A percentile compares a stretch with the other conserved stretches of the same genome.
Evolutionary conservation across 2,797 vertebrate species (phyloP).

Genomic region (Gadopsis marmoratus): DNA sequence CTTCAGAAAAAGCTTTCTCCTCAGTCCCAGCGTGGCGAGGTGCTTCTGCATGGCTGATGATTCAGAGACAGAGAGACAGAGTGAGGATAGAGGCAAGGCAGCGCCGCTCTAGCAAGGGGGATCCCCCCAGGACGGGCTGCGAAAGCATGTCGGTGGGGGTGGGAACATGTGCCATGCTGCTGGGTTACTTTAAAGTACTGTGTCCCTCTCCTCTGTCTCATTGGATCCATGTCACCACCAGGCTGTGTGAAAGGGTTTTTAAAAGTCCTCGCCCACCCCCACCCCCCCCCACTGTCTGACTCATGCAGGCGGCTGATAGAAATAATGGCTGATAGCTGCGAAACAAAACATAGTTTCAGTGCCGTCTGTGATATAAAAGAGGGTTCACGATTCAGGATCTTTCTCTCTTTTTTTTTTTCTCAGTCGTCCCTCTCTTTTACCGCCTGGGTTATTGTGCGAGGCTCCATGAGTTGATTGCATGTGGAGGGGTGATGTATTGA

Average conservation of each 20-base stretch:
- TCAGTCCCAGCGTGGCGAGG: slow-evolving; percentile 88
- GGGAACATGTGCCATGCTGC: slow-evolving; percentile 91
- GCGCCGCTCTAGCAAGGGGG: slow-evolving; percentile 83
- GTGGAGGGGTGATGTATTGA: slow-evolving; percentile 81
- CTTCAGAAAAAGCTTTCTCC: slow-evolving; percentile 91
- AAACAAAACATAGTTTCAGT: slow-evolving; percentile 77
- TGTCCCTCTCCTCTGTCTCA: slow-evolving; percentile 94
- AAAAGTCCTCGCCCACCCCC: slow-evolving; percentile 69
- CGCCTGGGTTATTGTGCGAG: slow-evolving; percentile 70
- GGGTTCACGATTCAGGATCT: slow-evolving; percentile 60
- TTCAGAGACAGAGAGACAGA: slow-evolving; percentile 86
- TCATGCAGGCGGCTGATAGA: slow-evolving; percentile 84
- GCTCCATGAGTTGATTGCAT: slow-evolving; percentile 77
- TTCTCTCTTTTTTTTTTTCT: slow-evolving; percentile 1
- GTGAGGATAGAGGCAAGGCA: slow-evolving; percentile 79
- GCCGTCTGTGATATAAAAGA: slow-evolving; percentile 67
- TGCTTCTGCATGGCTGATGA: slow-evolving; percentile 95
- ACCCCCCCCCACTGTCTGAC: slow-evolving; percentile 72
- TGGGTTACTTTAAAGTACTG: slow-evolving; percentile 92
- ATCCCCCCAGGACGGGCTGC: slow-evolving; percentile 89
- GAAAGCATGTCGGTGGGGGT: slow-evolving; percentile 87
- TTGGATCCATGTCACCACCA: slow-evolving; percentile 97
- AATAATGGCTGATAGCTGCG: slow-evolving; percentile 85
- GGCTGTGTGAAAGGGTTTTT: slow-evolving; percentile 91
- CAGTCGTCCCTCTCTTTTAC: slow-evolving; percentile 50